These are phyloP conservation scores for Brienomyrus longianalis DNA, from an alignment of 2,113 vertebrate species.

Conservation along the genomic window DNA sequence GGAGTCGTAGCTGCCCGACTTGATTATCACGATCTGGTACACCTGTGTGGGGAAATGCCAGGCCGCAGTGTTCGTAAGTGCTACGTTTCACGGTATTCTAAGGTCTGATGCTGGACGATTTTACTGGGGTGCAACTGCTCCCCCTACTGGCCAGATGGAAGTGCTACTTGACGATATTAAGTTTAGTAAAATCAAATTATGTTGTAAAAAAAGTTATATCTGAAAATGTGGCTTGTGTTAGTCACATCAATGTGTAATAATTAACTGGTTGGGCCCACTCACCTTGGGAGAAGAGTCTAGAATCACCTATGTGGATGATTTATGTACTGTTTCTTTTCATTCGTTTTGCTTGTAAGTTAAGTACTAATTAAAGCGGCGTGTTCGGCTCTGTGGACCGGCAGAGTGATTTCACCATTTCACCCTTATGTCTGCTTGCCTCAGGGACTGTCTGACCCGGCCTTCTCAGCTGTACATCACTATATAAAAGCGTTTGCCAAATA, in stretches of 20 bases:
- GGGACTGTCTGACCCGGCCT: not conserved
- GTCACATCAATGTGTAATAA: not conserved
- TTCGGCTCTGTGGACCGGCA: not conserved
- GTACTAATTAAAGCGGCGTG: not conserved
- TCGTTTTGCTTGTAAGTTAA: not conserved
- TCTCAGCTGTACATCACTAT: not conserved
- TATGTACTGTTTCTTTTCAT: not conserved
- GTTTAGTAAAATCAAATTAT: not conserved
- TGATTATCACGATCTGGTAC: conserved; percentile 79
- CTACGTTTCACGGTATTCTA: not conserved
- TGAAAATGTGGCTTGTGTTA: not conserved
- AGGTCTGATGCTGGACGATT: not conserved
- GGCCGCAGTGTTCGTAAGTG: not conserved
- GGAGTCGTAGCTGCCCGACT: conserved; percentile 82
- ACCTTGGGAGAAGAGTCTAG: not conserved
- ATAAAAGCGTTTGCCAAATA: not conserved
- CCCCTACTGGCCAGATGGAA: not conserved
- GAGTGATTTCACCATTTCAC: not conserved
- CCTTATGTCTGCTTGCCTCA: not conserved
- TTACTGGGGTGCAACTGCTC: not conserved
- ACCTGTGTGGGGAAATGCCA: conserved; percentile 49
- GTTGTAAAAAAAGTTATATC: not conserved
- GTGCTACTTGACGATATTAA: not conserved
- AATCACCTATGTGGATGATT: not conserved
- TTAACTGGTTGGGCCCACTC: not conserved